A percentile compares a stretch with the other conserved stretches of the same genome.
phyloP scores from a whole-genome alignment of 2,888 invertebrate species.

The Scaptodrosophila latifasciaeformis region DNA sequence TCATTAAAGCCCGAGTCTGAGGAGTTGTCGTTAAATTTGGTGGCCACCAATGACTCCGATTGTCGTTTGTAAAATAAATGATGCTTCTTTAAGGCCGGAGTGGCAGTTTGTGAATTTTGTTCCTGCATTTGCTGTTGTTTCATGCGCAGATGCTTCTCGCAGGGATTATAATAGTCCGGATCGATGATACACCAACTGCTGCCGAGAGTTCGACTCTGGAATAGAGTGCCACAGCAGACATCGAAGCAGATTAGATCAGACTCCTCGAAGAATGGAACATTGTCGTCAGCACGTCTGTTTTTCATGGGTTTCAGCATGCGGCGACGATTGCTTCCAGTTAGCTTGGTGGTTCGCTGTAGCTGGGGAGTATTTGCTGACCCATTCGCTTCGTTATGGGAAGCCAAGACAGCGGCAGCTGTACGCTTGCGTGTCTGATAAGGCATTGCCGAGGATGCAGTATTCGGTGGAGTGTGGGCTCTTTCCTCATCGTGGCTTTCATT shows the following conservation, averaged over 20 bases:
- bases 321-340: slow-evolving; percentile 63
- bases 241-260: slow-evolving; percentile 64
- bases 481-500: slow-evolving; percentile 55
- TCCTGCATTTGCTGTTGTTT: slow-evolving; percentile 18
- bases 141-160: slow-evolving; percentile 63
- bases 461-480: slow-evolving; percentile 35
- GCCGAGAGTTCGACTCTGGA: slow-evolving; percentile 45
- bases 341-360: slow-evolving; percentile 4
- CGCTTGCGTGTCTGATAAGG: slow-evolving; percentile 58
- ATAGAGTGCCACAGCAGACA: slow-evolving; percentile 72
- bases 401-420: slow-evolving; percentile 52
- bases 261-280: slow-evolving; percentile 69
- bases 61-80: slow-evolving; percentile 74
- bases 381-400: slow-evolving; percentile 8
- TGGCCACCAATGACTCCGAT: slow-evolving; percentile 70
- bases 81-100: slow-evolving; percentile 73
- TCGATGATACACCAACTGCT: slow-evolving; percentile 67
- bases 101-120: slow-evolving; percentile 27
- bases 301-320: slow-evolving; percentile 68
- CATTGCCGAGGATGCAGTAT: slow-evolving; percentile 12
- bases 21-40: slow-evolving; percentile 80
- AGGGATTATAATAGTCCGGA: slow-evolving; percentile 64
- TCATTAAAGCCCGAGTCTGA: slow-evolving; percentile 86
- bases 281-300: slow-evolving; percentile 55
- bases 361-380: background rate